Evolutionary conservation across 2,797 vertebrate species (phyloP).

Genomic region (Psittacula echo): DNA sequence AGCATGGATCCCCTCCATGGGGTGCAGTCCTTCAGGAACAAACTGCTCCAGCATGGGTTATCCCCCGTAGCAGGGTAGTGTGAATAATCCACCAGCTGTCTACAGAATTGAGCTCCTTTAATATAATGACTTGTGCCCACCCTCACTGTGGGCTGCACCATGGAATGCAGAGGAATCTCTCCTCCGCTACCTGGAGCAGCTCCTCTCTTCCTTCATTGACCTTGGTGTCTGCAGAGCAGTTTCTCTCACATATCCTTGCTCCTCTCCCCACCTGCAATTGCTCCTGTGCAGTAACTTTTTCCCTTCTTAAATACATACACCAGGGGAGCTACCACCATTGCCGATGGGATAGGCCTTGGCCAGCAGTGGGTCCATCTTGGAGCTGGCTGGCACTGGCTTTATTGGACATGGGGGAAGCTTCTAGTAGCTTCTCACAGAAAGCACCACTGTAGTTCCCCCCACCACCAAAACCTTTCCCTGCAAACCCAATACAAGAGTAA

Average conservation of each 20-base stretch:
- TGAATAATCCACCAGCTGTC: background rate
- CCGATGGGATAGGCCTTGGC: background rate
- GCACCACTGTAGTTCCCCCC: background rate
- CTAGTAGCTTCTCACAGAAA: background rate
- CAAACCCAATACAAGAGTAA: background rate
- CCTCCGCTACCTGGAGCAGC: background rate
- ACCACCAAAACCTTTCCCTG: background rate
- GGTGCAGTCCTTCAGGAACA: background rate
- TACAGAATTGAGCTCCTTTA: background rate
- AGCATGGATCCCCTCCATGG: background rate
- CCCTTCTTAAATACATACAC: background rate
- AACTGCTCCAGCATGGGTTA: background rate
- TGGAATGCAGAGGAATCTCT: background rate
- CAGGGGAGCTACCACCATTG: background rate
- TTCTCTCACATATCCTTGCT: background rate
- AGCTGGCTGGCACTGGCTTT: background rate
- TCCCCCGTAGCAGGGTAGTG: background rate
- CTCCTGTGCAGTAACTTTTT: background rate
- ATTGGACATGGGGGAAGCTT: background rate
- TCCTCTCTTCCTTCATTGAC: background rate
- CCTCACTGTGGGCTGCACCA: background rate
- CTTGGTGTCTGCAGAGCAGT: background rate
- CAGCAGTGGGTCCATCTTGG: background rate
- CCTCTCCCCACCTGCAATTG: background rate
- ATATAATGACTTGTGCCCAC: background rate